phyloP scores from a whole-genome alignment of 2,888 invertebrate species.

The Spisula solida region DNA sequence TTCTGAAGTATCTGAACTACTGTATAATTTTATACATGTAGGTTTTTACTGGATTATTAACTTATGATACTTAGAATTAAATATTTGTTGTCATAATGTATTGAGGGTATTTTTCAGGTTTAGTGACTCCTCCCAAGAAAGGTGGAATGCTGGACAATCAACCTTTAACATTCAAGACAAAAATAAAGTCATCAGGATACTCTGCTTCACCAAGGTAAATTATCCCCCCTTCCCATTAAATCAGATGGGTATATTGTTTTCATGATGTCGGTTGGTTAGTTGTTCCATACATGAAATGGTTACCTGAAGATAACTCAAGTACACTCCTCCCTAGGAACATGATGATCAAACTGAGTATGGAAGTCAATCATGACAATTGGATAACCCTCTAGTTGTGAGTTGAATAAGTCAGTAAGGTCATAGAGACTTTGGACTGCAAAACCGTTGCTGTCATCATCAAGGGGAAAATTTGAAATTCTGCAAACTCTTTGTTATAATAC shows the following conservation, averaged over 20 bases:
- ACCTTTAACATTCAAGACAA: constrained; percentile 84
- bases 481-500: too few relatives aligned
- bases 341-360: too few relatives aligned
- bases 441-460: neutral
- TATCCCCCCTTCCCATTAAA: neutral
- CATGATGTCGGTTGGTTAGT: neutral
- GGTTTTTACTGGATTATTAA: too few relatives aligned
- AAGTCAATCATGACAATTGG: too few relatives aligned
- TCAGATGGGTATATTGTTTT: neutral
- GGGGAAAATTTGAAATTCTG: too few relatives aligned
- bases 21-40: too few relatives aligned
- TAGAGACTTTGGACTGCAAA: neutral
- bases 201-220: constrained; percentile 78
- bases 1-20: too few relatives aligned
- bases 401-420: too few relatives aligned
- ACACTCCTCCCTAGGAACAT: too few relatives aligned
- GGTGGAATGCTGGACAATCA: constrained; percentile 79
- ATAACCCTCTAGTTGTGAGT: too few relatives aligned
- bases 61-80: too few relatives aligned
- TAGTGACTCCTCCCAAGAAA: constrained; percentile 50
- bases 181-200: constrained; percentile 86
- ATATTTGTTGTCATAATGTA: neutral
- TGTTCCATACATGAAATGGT: neutral
- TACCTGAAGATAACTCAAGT: too few relatives aligned
- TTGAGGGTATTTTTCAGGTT: constrained; percentile 41